Evolutionary conservation across 1,140 invertebrate genomes (phyloP).

Genomic region (Agrilus planipennis): DNA sequence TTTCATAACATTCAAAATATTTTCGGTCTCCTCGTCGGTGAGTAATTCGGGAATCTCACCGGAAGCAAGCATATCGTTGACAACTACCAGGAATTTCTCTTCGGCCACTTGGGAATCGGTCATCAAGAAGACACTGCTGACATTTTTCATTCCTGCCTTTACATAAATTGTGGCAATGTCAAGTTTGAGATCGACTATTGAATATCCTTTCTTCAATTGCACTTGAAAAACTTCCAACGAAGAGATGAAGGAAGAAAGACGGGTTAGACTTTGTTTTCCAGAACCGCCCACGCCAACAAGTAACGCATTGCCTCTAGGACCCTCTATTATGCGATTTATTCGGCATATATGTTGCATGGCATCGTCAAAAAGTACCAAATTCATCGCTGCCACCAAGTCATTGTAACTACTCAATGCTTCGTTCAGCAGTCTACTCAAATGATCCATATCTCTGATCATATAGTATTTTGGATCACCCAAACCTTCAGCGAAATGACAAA

Average conservation of each 20-base stretch:
- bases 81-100: conserved; percentile 81
- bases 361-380: conserved; percentile 91
- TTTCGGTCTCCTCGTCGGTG: conserved; percentile 83
- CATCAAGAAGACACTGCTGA: conserved; percentile 83
- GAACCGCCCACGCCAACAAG: conserved; percentile 89
- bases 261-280: conserved; percentile 84
- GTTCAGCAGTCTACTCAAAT: conserved; percentile 61
- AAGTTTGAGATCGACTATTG: conserved; percentile 66
- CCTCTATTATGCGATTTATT: conserved; percentile 87
- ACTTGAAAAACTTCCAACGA: conserved; percentile 85
- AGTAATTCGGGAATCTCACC: conserved; percentile 89
- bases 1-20: conserved; percentile 66
- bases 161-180: conserved; percentile 76
- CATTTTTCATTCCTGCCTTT: conserved; percentile 78
- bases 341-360: conserved; percentile 85
- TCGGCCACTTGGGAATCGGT: conserved; percentile 87
- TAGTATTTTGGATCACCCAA: conserved; percentile 87
- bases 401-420: conserved; percentile 82
- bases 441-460: conserved; percentile 57
- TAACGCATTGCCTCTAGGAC: conserved; percentile 81
- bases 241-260: conserved; percentile 80
- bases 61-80: conserved; percentile 88
- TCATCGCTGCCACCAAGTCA: conserved; percentile 77
- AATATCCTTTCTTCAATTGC: conserved; percentile 79
- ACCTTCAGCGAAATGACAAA: conserved; percentile 83